phyloP scores from a whole-genome alignment of 2,113 vertebrate genomes.

The Otis tarda region DNA sequence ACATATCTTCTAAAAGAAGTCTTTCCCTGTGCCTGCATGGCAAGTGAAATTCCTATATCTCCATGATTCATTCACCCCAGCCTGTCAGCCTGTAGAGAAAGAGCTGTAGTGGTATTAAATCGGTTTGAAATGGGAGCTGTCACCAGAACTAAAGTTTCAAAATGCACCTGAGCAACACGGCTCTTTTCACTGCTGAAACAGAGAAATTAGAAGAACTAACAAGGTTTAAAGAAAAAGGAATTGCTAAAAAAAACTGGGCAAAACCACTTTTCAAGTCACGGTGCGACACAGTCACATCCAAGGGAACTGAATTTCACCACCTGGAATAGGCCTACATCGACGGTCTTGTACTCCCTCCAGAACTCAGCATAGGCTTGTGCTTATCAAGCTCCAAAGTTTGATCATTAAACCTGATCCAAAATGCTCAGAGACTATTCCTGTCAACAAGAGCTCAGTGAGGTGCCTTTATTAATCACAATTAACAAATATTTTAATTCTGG shows the following conservation, averaged over 20 bases:
- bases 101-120: neutral
- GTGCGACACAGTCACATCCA: neutral
- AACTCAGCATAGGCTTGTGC: neutral
- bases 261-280: neutral
- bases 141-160: neutral
- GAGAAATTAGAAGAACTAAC: neutral
- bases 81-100: neutral
- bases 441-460: neutral
- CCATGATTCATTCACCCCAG: neutral
- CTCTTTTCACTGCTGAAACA: neutral
- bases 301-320: neutral
- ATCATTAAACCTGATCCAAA: constrained; percentile 4
- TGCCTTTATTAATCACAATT: constrained; percentile 28
- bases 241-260: neutral
- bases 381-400: neutral
- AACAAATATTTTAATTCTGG: constrained; percentile 40
- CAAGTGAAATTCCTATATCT: neutral
- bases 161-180: neutral
- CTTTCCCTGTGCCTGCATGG: neutral
- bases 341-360: neutral
- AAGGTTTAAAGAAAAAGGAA: neutral
- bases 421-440: neutral
- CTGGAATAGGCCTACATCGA: neutral
- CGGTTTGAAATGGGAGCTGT: neutral
- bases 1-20: neutral